These are phyloP conservation scores for Embiotoca jacksoni DNA, from an alignment of 2,113 vertebrate species.

Conservation along the genomic window DNA sequence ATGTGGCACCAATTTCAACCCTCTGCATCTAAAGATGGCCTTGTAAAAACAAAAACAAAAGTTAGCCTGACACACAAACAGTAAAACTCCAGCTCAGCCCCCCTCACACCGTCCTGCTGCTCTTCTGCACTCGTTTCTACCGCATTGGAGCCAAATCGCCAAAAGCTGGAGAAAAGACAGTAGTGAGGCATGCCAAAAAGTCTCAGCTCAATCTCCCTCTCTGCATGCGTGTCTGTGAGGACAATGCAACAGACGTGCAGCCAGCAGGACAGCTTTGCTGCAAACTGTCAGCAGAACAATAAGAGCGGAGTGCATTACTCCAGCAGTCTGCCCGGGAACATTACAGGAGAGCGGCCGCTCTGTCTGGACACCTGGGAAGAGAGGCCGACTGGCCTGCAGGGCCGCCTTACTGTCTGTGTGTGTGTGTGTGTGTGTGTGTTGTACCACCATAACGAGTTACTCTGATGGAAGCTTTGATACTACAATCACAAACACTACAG, in stretches of 20 bases:
- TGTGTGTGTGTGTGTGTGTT: not conserved
- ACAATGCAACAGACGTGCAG: slow-evolving; percentile 64
- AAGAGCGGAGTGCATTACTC: slow-evolving; percentile 41
- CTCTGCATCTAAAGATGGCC: not conserved
- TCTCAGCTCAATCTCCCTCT: slow-evolving; percentile 53
- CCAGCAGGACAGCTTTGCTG: slow-evolving; percentile 52
- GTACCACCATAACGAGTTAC: slow-evolving; percentile 24
- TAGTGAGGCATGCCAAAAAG: slow-evolving; percentile 43
- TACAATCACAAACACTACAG: slow-evolving; percentile 35
- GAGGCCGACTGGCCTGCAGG: not conserved
- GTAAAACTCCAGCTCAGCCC: not conserved
- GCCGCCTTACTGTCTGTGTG: not conserved
- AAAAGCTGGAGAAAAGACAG: slow-evolving; percentile 48
- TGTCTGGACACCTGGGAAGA: slow-evolving; percentile 41
- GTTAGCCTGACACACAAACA: slow-evolving; percentile 6
- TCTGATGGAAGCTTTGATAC: slow-evolving; percentile 41
- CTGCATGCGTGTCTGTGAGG: slow-evolving; percentile 42
- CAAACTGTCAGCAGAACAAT: slow-evolving; percentile 65
- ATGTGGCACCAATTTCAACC: not conserved
- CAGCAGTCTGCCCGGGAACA: slow-evolving; percentile 42
- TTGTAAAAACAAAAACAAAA: not conserved
- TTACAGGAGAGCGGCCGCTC: slow-evolving; percentile 25
- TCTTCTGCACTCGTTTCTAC: slow-evolving; percentile 27
- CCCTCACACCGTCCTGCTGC: not conserved
- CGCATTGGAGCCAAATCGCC: slow-evolving; percentile 37